Evolutionary conservation across 2,888 invertebrate genomes (phyloP), one percentile per base, ranked within the genome.

Genomic region (Auanema sp.): DNA sequence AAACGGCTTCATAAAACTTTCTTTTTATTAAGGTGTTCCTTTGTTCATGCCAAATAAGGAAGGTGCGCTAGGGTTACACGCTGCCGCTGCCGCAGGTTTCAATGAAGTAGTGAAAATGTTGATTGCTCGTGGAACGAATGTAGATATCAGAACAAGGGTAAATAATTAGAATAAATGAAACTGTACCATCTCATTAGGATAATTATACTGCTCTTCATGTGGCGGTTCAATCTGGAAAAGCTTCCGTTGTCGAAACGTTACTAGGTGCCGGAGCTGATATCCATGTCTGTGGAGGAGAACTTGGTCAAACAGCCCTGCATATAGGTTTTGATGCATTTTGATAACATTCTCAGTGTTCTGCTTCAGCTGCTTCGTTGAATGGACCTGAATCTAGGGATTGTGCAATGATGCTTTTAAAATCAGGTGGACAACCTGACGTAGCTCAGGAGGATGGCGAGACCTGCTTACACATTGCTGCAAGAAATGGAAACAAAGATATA

Each of bases 41-140:
- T 88, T 98, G 23, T 94, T 96, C 84, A 99, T 99, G 97, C 97
- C 98, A 68, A 98, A 98, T 85, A 98, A 97, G 91, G 90, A 90
- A 78, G 98, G 98, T 25, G 97, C 97, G 0, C 89, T 97, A 65
- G 95, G 96, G 84, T 92, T 98, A 71, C 98, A 98, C 86, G 94
- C 95, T 0, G 98, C 98, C 0, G 96, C 97, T 12, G 89, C 91
- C 82, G 93, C 93, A 81, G 98, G 98, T 0, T 96, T 97, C 84
- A 93, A 94, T 5, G 93, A 94, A 33, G 75, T 77, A 10, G 75
- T 77, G 51, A 71, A 73, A 66, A 93, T 96, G 0, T 87, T 98
- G 49, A 87, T 98, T 64, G 92, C 92, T 84, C 93, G 95, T 85
- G 97, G 97, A 54, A 97, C 97, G 84, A 91, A 92, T 85, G 96